Percentiles rank a stretch among this genome's conserved stretches.
Evolutionary conservation across 2,113 vertebrate species (phyloP).

Genomic region (Myodes glareolus): DNA sequence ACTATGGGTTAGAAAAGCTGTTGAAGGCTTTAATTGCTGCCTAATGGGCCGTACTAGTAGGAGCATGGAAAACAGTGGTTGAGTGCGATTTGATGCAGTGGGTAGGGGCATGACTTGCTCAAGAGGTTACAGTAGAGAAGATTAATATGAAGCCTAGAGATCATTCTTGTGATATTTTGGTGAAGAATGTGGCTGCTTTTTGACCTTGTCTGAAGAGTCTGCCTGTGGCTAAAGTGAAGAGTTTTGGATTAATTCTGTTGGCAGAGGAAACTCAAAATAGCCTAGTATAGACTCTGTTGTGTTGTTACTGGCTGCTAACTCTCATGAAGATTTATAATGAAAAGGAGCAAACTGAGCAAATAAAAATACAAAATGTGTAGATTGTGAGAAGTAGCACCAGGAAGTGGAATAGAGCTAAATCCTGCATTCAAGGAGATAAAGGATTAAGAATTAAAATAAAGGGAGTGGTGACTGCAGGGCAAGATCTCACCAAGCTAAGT

Average conservation of each 20-base stretch:
- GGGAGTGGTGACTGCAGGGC: too few relatives aligned
- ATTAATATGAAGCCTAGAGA: too few relatives aligned
- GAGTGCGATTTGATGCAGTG: not conserved
- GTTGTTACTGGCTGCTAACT: not conserved
- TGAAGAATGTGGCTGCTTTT: not conserved
- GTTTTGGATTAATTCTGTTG: not conserved
- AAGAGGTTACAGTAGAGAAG: not conserved
- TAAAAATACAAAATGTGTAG: not conserved
- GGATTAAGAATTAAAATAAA: not conserved
- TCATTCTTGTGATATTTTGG: not conserved
- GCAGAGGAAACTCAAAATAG: not conserved
- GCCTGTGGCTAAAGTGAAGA: too few relatives aligned
- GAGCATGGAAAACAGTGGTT: not conserved
- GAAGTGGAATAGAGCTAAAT: not conserved
- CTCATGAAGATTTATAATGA: not conserved
- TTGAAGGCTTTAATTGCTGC: not conserved
- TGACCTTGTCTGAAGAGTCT: not conserved
- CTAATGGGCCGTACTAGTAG: not conserved
- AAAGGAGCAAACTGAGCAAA: not conserved
- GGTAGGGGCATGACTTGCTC: not conserved
- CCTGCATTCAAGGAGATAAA: not conserved
- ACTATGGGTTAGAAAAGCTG: not conserved
- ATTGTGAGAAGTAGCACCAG: not conserved
- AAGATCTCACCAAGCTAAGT: not conserved
- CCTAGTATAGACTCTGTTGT: not conserved